These are phyloP conservation scores for Drosophila algonquin DNA, from an alignment of 2,888 invertebrate genomes.

Conservation along the genomic window DNA sequence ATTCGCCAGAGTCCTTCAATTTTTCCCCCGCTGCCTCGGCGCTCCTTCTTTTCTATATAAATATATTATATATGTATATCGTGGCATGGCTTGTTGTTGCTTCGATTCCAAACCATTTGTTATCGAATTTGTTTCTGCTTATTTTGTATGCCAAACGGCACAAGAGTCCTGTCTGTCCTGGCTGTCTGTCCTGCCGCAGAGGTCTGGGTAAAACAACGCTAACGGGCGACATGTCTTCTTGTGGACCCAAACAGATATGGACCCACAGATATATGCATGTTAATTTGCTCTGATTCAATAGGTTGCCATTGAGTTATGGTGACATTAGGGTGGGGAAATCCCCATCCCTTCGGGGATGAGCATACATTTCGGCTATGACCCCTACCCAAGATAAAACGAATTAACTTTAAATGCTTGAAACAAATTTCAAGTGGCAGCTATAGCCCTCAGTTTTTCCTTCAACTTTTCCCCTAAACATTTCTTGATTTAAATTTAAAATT, in stretches of 20 bases:
- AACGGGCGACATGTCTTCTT: slow-evolving; percentile 53
- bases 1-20: slow-evolving; percentile 57
- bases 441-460: no score
- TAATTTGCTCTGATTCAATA: slow-evolving; percentile 78
- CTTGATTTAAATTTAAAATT: slow-evolving; percentile 22
- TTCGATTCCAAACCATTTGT: slow-evolving; percentile 75
- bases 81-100: slow-evolving; percentile 51
- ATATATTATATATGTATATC: slow-evolving; percentile 41
- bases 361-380: no score
- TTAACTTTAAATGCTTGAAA: slow-evolving; percentile 29
- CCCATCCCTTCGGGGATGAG: no score
- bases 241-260: slow-evolving; percentile 37
- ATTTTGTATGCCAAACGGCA: slow-evolving; percentile 64
- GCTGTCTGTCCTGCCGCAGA: not conserved
- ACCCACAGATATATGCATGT: slow-evolving; percentile 65
- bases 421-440: not conserved
- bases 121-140: slow-evolving; percentile 73
- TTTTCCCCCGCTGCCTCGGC: slow-evolving; percentile 24
- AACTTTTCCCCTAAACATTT: not conserved
- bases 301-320: slow-evolving; percentile 73
- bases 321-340: slow-evolving; percentile 60
- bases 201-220: slow-evolving; percentile 26
- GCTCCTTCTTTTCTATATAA: slow-evolving; percentile 38
- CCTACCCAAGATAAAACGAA: slow-evolving; percentile 12
- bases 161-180: slow-evolving; percentile 25